Evolutionary conservation across 1,140 invertebrate genomes (phyloP).

Genomic region (Drosophila littoralis): DNA sequence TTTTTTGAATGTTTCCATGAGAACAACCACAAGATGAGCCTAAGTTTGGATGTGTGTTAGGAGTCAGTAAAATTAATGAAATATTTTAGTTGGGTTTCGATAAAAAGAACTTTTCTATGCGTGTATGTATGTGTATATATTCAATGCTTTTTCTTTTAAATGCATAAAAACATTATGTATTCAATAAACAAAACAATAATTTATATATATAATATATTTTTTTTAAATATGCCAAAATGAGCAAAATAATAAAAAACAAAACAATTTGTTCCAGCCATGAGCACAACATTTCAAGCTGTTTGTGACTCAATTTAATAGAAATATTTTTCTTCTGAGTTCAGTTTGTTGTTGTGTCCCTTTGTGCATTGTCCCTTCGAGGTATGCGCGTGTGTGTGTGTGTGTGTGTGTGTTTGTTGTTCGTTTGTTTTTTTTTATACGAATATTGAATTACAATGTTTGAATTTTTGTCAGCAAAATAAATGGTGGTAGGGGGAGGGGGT

Average conservation of each 20-base stretch:
- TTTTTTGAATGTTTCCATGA: not conserved
- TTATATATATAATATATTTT: conserved; percentile 15
- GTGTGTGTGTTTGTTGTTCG: not conserved
- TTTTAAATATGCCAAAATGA: conserved; percentile 19
- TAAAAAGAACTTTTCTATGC: not conserved
- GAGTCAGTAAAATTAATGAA: not conserved
- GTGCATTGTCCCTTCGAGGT: conserved; percentile 10
- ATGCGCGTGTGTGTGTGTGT: not conserved
- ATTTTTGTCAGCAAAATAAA: conserved; percentile 25
- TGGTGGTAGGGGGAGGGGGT: too few species aligned
- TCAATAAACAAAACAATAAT: conserved; percentile 19
- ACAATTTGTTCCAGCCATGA: conserved; percentile 26
- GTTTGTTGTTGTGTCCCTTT: not conserved
- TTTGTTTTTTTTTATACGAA: not conserved
- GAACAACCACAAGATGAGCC: conserved; percentile 41
- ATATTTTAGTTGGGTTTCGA: too few species aligned
- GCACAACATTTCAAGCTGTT: conserved; percentile 14
- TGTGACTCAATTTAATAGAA: conserved; percentile 19
- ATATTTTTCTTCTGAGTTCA: not conserved
- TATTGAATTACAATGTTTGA: conserved; percentile 36
- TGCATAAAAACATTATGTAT: conserved; percentile 23
- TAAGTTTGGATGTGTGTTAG: not conserved
- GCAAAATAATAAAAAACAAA: not conserved
- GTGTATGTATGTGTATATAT: conserved; percentile 20
- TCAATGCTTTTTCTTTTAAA: conserved; percentile 1